Conservation (phyloP, 2,888 invertebrate genomes). For the Drosophila subquinaria region DNA sequence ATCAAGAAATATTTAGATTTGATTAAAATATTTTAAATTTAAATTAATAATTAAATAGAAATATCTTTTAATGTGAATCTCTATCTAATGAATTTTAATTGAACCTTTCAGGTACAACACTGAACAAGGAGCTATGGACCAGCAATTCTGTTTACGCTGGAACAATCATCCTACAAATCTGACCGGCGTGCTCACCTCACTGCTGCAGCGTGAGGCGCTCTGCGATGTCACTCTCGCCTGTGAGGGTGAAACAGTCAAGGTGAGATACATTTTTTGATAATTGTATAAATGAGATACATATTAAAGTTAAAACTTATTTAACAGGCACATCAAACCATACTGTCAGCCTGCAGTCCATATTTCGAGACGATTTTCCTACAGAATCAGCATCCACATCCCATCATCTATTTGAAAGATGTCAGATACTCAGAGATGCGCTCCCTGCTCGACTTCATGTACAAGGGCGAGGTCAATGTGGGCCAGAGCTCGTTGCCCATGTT, state of each 20-base stretch:
- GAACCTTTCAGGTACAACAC: conserved; percentile 84
- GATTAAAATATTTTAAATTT: neutral
- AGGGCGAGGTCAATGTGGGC: conserved; percentile 95
- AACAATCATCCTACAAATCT: conserved; percentile 97
- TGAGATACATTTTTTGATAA: conserved; percentile 71
- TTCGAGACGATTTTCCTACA: conserved; percentile 96
- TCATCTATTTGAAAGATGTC: conserved; percentile 97
- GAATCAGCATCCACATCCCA: conserved; percentile 95
- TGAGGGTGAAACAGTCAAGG: conserved; percentile 95
- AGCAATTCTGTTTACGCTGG: conserved; percentile 97
- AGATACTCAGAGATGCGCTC: conserved; percentile 95
- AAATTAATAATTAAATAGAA: neutral
- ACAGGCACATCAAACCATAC: conserved; percentile 96
- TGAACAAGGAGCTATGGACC: conserved; percentile 88
- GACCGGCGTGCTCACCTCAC: conserved; percentile 94
- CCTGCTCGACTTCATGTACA: conserved; percentile 96
- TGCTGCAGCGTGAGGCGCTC: conserved; percentile 94
- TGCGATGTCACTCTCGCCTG: conserved; percentile 97
- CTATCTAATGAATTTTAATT: neutral
- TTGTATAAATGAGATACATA: neutral
- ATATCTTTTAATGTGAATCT: neutral
- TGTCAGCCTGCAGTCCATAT: conserved; percentile 97
- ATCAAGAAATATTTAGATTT: too few relatives aligned
- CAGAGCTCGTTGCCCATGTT: conserved; percentile 96
- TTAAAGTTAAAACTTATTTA: neutral